These are phyloP conservation scores for Chalcosyrphus nemorum DNA, from an alignment of 2,888 invertebrate species.

Conservation along the genomic window DNA sequence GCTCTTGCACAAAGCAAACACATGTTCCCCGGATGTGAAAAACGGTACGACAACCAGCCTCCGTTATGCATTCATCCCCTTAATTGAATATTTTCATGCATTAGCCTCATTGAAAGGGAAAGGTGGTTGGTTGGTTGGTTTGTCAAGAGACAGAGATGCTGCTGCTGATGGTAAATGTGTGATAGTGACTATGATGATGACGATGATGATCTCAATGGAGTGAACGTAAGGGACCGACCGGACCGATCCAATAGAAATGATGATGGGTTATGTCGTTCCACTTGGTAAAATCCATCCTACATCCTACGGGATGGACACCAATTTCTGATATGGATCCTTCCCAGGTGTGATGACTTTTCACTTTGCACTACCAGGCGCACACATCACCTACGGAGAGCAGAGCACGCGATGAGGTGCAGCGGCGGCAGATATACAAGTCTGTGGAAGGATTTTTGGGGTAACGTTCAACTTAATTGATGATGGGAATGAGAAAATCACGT, in stretches of 20 bases:
- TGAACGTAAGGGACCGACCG: neutral
- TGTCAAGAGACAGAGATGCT: slow-evolving; percentile 50
- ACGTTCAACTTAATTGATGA: slow-evolving; percentile 67
- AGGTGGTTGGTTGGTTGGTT: no score
- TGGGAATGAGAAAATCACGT: slow-evolving; percentile 54
- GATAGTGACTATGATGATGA: slow-evolving; percentile 11
- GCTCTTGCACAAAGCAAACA: slow-evolving; percentile 62
- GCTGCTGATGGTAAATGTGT: slow-evolving; percentile 35
- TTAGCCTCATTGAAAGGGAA: slow-evolving; percentile 52
- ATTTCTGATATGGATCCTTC: slow-evolving; percentile 58
- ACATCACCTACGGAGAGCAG: neutral
- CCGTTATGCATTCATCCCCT: slow-evolving; percentile 67
- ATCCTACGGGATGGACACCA: slow-evolving; percentile 55
- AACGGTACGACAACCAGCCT: neutral
- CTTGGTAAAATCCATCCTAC: slow-evolving; percentile 35
- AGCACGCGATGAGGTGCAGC: neutral
- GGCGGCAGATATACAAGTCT: neutral
- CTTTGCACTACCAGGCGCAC: slow-evolving; percentile 23
- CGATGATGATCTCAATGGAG: slow-evolving; percentile 52
- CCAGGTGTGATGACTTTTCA: slow-evolving; percentile 69
- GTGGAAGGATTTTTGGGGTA: slow-evolving; percentile 7
- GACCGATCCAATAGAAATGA: slow-evolving; percentile 12
- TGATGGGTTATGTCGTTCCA: slow-evolving; percentile 21
- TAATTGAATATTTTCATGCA: slow-evolving; percentile 73
- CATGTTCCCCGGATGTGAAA: slow-evolving; percentile 25